These are phyloP conservation scores for Oscheius sp. DNA, from an alignment of 2,888 invertebrate genomes.

Conservation along the genomic window DNA sequence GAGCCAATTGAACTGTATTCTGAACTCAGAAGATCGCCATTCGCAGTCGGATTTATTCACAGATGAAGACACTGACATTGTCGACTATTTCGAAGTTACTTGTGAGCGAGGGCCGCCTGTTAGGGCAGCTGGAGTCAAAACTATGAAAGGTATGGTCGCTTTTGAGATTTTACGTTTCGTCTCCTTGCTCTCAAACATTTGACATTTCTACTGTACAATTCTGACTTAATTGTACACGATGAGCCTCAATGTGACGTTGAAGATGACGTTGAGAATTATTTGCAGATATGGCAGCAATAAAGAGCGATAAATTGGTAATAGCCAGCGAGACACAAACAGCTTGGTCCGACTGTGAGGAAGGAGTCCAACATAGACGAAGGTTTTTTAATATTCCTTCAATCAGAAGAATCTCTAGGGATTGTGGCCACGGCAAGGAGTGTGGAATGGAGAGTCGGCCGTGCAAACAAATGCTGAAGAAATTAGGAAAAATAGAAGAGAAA, in stretches of 20 bases:
- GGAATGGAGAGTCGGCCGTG: conserved; percentile 38
- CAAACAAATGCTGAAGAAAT: not conserved
- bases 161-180: too few species aligned
- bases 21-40: conserved; percentile 67
- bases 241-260: too few species aligned
- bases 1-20: conserved; percentile 67
- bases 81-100: conserved; percentile 69
- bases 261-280: too few species aligned
- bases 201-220: too few species aligned
- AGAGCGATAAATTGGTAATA: conserved; percentile 34
- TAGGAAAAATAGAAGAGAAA: not conserved
- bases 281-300: conserved; percentile 7
- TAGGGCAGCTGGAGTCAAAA: conserved; percentile 21
- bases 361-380: conserved; percentile 49
- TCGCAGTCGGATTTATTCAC: conserved; percentile 65
- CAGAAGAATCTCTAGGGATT: conserved; percentile 3
- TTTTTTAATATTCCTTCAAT: conserved; percentile 25
- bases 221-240: too few species aligned
- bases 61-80: conserved; percentile 68
- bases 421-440: conserved; percentile 29
- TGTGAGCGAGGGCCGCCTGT: conserved; percentile 34
- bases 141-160: conserved; percentile 24
- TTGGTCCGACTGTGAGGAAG: conserved; percentile 54
- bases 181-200: too few species aligned
- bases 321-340: conserved; percentile 34